Conservation (phyloP, 2,888 invertebrate genomes). For the Syritta pipiens region DNA sequence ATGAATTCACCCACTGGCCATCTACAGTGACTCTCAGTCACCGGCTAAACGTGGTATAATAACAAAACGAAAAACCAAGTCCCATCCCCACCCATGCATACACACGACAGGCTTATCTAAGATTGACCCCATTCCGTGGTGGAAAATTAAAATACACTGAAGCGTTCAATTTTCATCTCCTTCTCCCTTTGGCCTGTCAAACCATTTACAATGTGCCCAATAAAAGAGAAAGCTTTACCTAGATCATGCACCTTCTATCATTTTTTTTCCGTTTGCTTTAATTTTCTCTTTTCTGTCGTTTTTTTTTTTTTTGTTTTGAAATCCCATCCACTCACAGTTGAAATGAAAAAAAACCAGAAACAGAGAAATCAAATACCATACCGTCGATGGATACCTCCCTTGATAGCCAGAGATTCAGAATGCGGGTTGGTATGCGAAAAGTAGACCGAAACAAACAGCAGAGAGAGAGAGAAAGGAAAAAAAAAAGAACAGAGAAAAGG, state of each 20-base stretch:
- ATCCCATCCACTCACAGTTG: constrained; percentile 11
- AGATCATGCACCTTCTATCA: constrained; percentile 1
- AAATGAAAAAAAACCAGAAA: constrained; percentile 7
- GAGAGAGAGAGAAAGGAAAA: no score
- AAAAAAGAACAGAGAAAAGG: background rate
- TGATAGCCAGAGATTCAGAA: constrained; percentile 19
- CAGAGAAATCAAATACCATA: constrained; percentile 32
- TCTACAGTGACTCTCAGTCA: no score
- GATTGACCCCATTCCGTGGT: constrained; percentile 9
- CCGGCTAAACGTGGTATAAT: background rate
- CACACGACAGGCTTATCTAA: constrained; percentile 5
- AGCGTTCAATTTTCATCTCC: constrained; percentile 13
- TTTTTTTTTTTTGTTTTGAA: constrained; percentile 12
- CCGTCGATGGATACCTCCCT: background rate
- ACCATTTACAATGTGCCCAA: constrained; percentile 17
- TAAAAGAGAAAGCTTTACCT: background rate
- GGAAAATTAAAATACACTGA: constrained; percentile 11
- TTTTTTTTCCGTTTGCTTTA: constrained; percentile 5
- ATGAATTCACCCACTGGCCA: no score
- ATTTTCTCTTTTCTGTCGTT: constrained; percentile 6
- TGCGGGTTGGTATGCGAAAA: constrained; percentile 7
- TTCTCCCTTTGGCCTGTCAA: background rate
- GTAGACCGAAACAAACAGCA: constrained; percentile 23
- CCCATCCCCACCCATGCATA: background rate
- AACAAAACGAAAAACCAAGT: no score